Evolutionary conservation across 2,797 vertebrate species (phyloP).

Genomic region (Pseudochaenichthys georgianus): DNA sequence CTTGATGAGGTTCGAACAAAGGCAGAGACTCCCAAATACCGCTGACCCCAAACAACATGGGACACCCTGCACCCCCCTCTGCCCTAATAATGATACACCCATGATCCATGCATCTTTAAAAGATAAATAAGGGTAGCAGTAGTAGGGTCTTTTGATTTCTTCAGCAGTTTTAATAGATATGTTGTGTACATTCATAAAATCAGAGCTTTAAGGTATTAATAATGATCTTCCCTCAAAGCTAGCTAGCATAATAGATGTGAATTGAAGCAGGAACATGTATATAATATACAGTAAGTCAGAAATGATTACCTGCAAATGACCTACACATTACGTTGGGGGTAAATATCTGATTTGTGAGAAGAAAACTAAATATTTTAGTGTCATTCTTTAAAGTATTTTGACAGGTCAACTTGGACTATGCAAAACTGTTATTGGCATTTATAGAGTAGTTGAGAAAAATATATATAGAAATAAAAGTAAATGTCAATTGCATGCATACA

Average conservation of each 20-base stretch:
- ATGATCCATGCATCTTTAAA: background rate
- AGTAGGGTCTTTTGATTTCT: background rate
- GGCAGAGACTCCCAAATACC: constrained; percentile 60
- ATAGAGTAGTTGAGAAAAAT: background rate
- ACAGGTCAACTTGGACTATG: background rate
- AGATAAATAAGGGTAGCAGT: background rate
- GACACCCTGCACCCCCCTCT: constrained; percentile 17
- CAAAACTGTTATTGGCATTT: background rate
- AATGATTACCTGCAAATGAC: background rate
- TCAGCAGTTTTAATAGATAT: background rate
- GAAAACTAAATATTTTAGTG: too few species aligned
- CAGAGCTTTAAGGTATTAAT: background rate
- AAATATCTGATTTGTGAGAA: background rate
- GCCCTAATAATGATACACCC: constrained; percentile 31
- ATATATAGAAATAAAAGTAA: background rate
- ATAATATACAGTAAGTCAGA: background rate
- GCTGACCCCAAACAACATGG: constrained; percentile 75
- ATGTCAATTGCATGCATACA: background rate
- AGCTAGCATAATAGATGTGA: too few species aligned
- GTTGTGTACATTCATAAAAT: background rate
- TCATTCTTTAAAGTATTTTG: background rate
- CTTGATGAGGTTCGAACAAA: constrained; percentile 78
- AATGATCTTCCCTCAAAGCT: background rate
- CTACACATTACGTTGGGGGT: too few species aligned
- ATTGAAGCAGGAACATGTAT: background rate